Conservation (phyloP, 2,888 invertebrate genomes). For the Andrena chrysosceles region DNA sequence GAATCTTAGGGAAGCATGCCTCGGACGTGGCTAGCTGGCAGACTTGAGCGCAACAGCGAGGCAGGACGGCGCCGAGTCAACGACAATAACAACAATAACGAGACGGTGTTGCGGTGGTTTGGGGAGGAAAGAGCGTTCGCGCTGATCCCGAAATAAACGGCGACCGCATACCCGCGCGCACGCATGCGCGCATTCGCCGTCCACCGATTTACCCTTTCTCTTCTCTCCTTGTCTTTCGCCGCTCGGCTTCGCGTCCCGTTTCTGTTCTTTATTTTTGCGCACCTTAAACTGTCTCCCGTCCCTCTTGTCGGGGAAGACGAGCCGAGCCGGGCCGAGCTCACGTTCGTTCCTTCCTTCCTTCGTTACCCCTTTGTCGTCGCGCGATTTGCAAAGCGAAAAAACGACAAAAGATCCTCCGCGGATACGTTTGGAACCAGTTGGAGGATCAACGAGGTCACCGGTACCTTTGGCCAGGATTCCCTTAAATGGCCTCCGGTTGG, state of each 20-base stretch:
- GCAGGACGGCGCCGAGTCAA: constrained; percentile 42
- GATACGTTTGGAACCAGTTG: constrained; percentile 67
- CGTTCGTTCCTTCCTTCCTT: constrained; percentile 11
- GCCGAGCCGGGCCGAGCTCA: constrained; percentile 14
- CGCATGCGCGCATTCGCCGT: constrained; percentile 50
- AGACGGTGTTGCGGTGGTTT: constrained; percentile 53
- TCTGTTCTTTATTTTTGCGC: constrained; percentile 63
- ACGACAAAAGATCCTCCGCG: constrained; percentile 57
- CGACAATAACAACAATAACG: constrained; percentile 71
- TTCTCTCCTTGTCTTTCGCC: constrained; percentile 37
- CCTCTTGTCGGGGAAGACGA: constrained; percentile 33
- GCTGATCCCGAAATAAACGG: constrained; percentile 72
- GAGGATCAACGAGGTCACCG: constrained; percentile 72
- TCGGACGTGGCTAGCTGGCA: constrained; percentile 39
- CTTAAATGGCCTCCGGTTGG: constrained; percentile 80
- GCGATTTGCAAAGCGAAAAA: constrained; percentile 62
- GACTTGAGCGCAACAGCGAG: constrained; percentile 10
- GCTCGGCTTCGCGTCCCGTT: constrained; percentile 21
- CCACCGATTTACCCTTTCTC: constrained; percentile 65
- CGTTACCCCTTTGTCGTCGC: constrained; percentile 32
- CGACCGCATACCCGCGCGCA: constrained; percentile 71
- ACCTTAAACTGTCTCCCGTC: constrained; percentile 42
- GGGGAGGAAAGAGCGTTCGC: constrained; percentile 54
- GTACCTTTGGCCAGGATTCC: constrained; percentile 79
- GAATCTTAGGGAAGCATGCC: too few relatives aligned